Evolutionary conservation across 35 echinoderm and acorn worm genomes (phyloP).

Genomic region (Patiria miniata): DNA sequence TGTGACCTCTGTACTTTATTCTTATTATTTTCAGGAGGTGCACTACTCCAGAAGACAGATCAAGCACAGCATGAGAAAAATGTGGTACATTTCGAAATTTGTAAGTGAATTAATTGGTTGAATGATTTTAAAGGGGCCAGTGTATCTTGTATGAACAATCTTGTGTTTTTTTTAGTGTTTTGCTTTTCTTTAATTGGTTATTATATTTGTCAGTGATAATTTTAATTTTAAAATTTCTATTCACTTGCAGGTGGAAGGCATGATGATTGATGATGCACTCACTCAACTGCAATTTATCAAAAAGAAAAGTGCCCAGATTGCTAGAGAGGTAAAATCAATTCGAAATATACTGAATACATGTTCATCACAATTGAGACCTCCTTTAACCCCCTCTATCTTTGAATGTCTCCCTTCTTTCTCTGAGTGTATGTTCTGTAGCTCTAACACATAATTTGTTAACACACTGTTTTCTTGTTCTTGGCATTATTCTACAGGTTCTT

Average conservation of each 20-base stretch:
- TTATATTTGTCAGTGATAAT: too few relatives aligned
- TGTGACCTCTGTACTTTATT: not conserved
- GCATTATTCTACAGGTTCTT: constrained; percentile 54
- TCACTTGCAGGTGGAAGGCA: constrained; percentile 75
- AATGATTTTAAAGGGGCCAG: not conserved
- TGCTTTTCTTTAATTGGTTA: not conserved
- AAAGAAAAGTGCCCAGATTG: constrained; percentile 88
- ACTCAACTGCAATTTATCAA: constrained; percentile 77
- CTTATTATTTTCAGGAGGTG: constrained; percentile 64
- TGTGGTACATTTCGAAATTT: constrained; percentile 96
- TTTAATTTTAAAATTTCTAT: not conserved
- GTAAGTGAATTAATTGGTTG: constrained; percentile 60
- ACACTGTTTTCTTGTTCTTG: not conserved
- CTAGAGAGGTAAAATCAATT: constrained; percentile 73
- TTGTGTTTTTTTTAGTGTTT: not conserved
- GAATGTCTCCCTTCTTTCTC: too few relatives aligned
- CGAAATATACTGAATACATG: not conserved
- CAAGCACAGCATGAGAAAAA: constrained; percentile 88
- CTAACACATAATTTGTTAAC: too few relatives aligned
- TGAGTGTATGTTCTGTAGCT: too few relatives aligned
- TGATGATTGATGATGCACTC: constrained; percentile 99
- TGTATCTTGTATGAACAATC: not conserved
- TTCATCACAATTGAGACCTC: too few relatives aligned
- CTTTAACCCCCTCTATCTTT: too few relatives aligned
- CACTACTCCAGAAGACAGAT: constrained; percentile 73